Percentiles rank a stretch among this genome's conserved stretches.
Evolutionary conservation across 1,140 invertebrate species (phyloP).

Genomic region (Philaenus spumarius): DNA sequence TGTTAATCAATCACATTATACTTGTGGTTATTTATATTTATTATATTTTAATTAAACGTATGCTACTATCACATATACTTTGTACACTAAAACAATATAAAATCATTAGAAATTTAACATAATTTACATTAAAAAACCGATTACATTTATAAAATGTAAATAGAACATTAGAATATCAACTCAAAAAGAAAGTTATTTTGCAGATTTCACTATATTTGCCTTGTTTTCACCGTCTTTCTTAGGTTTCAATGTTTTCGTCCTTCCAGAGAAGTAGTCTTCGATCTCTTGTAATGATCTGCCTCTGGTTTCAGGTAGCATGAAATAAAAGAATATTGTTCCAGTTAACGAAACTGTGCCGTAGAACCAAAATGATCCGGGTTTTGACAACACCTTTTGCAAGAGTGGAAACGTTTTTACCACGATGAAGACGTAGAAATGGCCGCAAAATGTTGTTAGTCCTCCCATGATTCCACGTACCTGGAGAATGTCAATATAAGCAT

Average conservation of each 20-base stretch:
- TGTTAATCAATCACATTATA: no score
- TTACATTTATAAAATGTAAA: no score
- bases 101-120: no score
- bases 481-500: no score
- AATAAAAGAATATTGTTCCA: constrained; percentile 49
- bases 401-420: constrained; percentile 61
- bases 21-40: no score
- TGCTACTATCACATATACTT: no score
- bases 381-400: constrained; percentile 43
- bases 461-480: constrained; percentile 59
- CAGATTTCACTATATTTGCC: background rate
- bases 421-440: constrained; percentile 55
- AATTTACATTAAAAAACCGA: no score
- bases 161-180: no score
- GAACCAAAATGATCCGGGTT: constrained; percentile 52
- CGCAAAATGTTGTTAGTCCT: constrained; percentile 55
- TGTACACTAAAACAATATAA: no score
- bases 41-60: no score
- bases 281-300: constrained; percentile 69
- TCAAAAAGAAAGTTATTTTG: no score
- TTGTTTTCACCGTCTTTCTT: background rate
- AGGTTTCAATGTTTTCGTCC: constrained; percentile 35
- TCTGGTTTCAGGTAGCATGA: constrained; percentile 73
- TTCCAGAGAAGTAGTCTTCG: constrained; percentile 57
- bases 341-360: constrained; percentile 52